Base-by-base conservation (phyloP, 2,797 vertebrate genomes). In the Tapera naevia region DNA sequence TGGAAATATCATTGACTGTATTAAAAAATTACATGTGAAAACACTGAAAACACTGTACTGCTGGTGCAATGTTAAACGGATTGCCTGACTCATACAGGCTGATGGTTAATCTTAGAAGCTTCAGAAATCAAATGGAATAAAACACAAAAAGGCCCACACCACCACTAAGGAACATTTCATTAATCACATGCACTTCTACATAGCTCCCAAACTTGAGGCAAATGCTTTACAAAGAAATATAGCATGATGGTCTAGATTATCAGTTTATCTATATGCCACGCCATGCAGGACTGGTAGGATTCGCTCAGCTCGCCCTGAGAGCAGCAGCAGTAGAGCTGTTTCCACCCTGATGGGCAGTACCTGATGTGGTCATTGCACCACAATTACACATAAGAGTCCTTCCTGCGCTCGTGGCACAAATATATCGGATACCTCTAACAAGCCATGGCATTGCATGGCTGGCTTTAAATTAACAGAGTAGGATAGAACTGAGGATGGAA, bases 1-100 rank as follows among this genome's bases (percentile, higher is more conserved):
- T 84, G 62, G n/a, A 92, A 79, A 72, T 88, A 69, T 35, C 35
- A 86, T 82, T 93, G 87, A 91, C 11, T 82, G n/a, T 56, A 92
- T 39, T 87, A 93, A 86, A 91, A 48, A 90, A 95, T 88, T 65
- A 73, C 46, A 90, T 61, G 80, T 72, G 45, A 89, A 78, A 78
- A 56, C 89, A 61, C 54, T 80, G 61, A 89, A 89, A 93, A 82
- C 46, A 71, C 7, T 46, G 60, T 25, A 43, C 60, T 89, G 58
- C 62, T 70, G 37, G 48, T 84, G 48, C 50, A 95, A 94, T 4
- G 0, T 67, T 67, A 94, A 95, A 92, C 39, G 35, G 85, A 94
- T 69, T 86, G 58, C 32, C 27, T 81, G 62, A 91, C n/a, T 94
- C 62, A 91, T 43, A 85, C 57, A 35, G 46, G 56, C 32, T 92